These are phyloP conservation scores for Morpho deidamia DNA, from an alignment of 2,888 invertebrate genomes.

Conservation along the genomic window DNA sequence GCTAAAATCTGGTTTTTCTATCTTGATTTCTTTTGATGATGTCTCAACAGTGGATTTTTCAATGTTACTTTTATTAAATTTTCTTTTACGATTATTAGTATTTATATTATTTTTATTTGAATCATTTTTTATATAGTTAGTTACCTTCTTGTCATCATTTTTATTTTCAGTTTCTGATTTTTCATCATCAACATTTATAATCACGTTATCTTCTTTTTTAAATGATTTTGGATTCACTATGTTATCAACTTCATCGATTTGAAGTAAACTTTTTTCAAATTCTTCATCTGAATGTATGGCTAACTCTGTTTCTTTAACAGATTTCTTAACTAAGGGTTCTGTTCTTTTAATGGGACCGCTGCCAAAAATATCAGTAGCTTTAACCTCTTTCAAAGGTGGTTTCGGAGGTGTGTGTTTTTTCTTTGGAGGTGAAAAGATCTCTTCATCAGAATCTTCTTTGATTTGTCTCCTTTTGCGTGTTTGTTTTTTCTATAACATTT, in stretches of 20 bases:
- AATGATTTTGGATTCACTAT: constrained; percentile 10
- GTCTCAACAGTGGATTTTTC: constrained; percentile 12
- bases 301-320: constrained; percentile 61
- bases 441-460: constrained; percentile 61
- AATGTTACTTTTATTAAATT: constrained; percentile 10
- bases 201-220: constrained; percentile 1
- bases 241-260: constrained; percentile 78
- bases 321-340: constrained; percentile 64
- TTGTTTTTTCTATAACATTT: constrained; percentile 44
- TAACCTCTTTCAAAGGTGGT: constrained; percentile 48
- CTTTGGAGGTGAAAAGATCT: constrained; percentile 37
- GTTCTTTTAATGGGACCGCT: constrained; percentile 79
- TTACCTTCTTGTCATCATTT: background rate
- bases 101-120: constrained; percentile 3
- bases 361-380: constrained; percentile 80
- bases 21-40: constrained; percentile 14
- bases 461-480: constrained; percentile 41
- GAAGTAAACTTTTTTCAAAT: constrained; percentile 83
- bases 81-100: constrained; percentile 13
- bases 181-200: constrained; percentile 1
- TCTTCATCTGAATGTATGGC: constrained; percentile 82
- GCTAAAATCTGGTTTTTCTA: constrained; percentile 33
- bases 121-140: background rate
- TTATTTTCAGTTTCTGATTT: background rate
- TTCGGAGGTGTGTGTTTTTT: constrained; percentile 36